phyloP scores from a whole-genome alignment of 2,113 vertebrate genomes.

The Sturnira hondurensis region DNA sequence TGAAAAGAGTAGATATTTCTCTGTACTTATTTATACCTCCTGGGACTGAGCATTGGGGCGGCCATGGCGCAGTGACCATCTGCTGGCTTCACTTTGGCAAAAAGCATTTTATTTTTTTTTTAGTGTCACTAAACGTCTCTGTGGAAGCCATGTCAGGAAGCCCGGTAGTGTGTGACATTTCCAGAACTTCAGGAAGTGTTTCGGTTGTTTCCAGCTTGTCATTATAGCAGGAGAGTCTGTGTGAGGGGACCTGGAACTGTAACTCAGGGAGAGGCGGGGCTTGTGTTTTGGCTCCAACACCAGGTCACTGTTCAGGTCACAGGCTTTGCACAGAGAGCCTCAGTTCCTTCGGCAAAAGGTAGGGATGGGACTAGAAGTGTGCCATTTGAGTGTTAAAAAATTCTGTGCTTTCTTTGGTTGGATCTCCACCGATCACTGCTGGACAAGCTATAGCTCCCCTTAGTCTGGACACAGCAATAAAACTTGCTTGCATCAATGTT shows the following conservation, averaged over 20 bases:
- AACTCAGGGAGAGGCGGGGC: not conserved
- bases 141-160: not conserved
- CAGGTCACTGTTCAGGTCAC: not conserved
- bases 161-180: not conserved
- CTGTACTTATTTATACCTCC: constrained; percentile 6
- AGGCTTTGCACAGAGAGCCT: not conserved
- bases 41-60: not conserved
- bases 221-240: not conserved
- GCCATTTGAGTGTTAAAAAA: not conserved
- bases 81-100: not conserved
- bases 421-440: not conserved
- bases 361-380: not conserved
- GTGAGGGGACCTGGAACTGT: not conserved
- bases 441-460: not conserved
- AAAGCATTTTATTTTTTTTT: not conserved
- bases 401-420: not conserved
- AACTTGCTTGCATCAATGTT: not conserved
- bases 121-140: not conserved
- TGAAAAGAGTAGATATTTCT: not conserved
- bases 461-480: not conserved
- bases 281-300: too few relatives aligned
- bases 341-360: not conserved
- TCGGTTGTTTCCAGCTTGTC: not conserved
- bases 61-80: not conserved
- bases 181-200: not conserved